These are phyloP conservation scores for Stercorarius parasiticus DNA, from an alignment of 2,113 vertebrate species.

Conservation along the genomic window DNA sequence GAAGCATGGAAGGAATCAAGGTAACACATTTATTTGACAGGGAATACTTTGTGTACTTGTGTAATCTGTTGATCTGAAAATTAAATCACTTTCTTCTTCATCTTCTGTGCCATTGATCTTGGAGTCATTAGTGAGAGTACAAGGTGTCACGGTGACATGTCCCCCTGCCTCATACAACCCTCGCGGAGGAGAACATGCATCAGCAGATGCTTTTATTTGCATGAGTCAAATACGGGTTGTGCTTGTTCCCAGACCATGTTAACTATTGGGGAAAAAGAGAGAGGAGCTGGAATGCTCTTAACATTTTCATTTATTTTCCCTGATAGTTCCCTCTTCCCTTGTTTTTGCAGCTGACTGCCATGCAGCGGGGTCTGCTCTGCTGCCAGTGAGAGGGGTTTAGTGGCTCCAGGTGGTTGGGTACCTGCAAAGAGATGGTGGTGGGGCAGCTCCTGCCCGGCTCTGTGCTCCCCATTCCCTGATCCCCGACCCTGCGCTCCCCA, in stretches of 20 bases:
- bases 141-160: not conserved
- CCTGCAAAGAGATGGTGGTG: not conserved
- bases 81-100: slow-evolving; percentile 49
- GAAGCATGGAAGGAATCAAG: not conserved
- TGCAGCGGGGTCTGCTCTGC: not conserved
- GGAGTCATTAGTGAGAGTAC: not conserved
- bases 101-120: slow-evolving; percentile 3
- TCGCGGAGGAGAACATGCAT: not conserved
- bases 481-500: not conserved
- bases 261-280: accelerated
- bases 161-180: not conserved
- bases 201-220: not conserved
- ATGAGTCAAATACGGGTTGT: not conserved
- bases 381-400: accelerated
- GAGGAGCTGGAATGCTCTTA: not conserved
- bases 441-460: not conserved
- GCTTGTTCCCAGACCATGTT: not conserved
- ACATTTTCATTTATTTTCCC: not conserved
- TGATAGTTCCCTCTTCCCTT: not conserved
- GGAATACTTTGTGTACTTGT: not conserved
- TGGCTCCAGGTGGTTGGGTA: not conserved
- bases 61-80: slow-evolving; percentile 32
- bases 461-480: not conserved
- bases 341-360: not conserved
- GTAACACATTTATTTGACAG: not conserved